Evolutionary conservation across 2,888 invertebrate species (phyloP).

Genomic region (Ctenicera cuprea): DNA sequence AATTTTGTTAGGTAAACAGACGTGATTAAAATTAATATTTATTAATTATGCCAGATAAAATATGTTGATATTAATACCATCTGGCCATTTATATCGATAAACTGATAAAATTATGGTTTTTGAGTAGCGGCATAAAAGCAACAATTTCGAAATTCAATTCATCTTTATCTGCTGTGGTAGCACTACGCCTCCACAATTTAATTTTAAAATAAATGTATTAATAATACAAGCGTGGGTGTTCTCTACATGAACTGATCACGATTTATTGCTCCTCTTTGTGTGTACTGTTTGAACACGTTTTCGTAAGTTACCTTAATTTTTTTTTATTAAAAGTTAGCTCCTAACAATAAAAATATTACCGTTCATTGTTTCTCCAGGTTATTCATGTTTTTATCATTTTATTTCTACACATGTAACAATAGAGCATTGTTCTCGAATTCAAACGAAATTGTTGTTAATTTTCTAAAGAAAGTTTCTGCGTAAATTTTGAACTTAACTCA

Average conservation of each 20-base stretch:
- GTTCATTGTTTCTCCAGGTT: background rate
- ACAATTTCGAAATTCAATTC: background rate
- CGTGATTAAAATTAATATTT: no score
- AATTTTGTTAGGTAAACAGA: no score
- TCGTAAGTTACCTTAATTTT: background rate
- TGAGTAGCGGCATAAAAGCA: background rate
- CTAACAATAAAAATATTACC: background rate
- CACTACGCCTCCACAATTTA: background rate
- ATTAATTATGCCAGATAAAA: no score
- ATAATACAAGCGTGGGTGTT: conserved; percentile 23
- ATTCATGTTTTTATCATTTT: no score
- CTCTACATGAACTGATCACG: conserved; percentile 13
- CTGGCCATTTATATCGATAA: no score
- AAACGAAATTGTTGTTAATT: no score
- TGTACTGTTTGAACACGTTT: background rate
- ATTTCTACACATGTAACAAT: background rate
- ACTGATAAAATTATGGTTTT: no score
- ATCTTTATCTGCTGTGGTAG: background rate
- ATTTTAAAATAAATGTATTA: conserved; percentile 14
- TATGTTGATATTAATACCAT: no score
- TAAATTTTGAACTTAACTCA: conserved; percentile 20
- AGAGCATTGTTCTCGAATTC: background rate
- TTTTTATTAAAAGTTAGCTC: background rate
- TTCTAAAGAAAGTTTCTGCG: conserved; percentile 24
- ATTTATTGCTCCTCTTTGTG: conserved; percentile 12